These are phyloP conservation scores for Bemisia tabaci DNA, from an alignment of 1,140 invertebrate species.

Conservation along the genomic window DNA sequence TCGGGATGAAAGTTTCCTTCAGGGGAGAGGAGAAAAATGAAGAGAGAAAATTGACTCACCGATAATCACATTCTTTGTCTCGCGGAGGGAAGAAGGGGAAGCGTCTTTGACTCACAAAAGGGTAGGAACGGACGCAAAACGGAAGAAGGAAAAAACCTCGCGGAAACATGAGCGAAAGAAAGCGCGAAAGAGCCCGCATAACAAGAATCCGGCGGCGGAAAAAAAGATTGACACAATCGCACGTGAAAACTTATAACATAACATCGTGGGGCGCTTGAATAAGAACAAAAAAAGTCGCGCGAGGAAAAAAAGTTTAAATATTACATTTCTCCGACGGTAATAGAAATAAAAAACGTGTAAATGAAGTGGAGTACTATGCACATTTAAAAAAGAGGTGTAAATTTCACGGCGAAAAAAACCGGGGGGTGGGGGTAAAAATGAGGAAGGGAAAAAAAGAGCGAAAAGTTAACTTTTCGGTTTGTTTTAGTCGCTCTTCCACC, in stretches of 20 bases:
- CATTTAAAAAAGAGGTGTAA: background rate
- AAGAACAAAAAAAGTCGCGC: background rate
- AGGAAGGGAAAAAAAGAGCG: background rate
- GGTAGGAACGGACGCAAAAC: background rate
- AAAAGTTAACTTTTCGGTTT: background rate
- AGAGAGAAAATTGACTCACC: background rate
- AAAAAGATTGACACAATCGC: background rate
- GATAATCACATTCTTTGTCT: background rate
- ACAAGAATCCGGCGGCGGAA: too few relatives aligned
- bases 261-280: background rate
- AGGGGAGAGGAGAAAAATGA: background rate
- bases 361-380: background rate
- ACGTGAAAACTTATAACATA: background rate
- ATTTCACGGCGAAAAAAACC: background rate
- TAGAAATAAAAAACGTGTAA: background rate
- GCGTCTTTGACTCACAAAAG: background rate
- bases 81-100: background rate
- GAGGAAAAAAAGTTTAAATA: background rate
- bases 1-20: too few relatives aligned
- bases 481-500: background rate
- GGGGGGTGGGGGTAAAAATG: background rate
- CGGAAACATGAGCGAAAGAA: background rate
- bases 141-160: background rate
- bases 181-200: background rate
- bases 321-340: background rate